These are phyloP conservation scores for Xerus rutilus DNA, from an alignment of 2,797 vertebrate genomes.

Conservation along the genomic window DNA sequence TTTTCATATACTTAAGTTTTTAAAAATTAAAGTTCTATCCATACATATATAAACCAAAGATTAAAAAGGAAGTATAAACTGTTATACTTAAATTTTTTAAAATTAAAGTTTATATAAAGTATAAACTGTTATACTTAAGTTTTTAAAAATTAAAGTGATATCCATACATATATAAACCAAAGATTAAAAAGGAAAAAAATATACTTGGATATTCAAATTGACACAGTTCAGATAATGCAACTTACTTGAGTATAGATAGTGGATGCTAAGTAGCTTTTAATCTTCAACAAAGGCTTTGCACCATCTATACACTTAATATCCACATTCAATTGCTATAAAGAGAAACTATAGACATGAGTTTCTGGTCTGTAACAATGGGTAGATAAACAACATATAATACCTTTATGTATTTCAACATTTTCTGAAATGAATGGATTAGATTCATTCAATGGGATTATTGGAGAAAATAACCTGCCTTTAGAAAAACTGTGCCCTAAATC, in stretches of 20 bases:
- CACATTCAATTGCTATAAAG: conserved; percentile 87
- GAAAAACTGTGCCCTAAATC: background rate
- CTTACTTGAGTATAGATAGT: conserved; percentile 96
- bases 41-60: too few relatives aligned
- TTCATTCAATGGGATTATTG: conserved; percentile 8
- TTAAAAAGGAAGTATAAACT: too few relatives aligned
- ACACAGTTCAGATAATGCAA: background rate
- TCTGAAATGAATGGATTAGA: background rate
- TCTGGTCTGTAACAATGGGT: background rate
- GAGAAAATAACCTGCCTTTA: conserved; percentile 37
- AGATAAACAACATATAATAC: background rate
- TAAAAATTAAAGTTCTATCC: too few relatives aligned
- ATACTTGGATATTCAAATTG: background rate
- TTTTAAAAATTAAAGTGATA: too few relatives aligned
- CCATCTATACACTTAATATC: conserved; percentile 98
- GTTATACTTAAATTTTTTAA: too few relatives aligned
- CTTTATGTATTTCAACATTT: conserved; percentile 6
- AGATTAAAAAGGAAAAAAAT: background rate
- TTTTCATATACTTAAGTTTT: too few relatives aligned
- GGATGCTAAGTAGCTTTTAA: conserved; percentile 94
- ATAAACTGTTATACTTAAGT: too few relatives aligned
- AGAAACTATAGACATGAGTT: conserved; percentile 59
- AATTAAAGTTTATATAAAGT: too few relatives aligned
- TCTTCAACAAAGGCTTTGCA: conserved; percentile 95
- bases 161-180: too few relatives aligned